Evolutionary conservation across 2,113 vertebrate genomes (phyloP).

Genomic region (Dromaius novaehollandiae): DNA sequence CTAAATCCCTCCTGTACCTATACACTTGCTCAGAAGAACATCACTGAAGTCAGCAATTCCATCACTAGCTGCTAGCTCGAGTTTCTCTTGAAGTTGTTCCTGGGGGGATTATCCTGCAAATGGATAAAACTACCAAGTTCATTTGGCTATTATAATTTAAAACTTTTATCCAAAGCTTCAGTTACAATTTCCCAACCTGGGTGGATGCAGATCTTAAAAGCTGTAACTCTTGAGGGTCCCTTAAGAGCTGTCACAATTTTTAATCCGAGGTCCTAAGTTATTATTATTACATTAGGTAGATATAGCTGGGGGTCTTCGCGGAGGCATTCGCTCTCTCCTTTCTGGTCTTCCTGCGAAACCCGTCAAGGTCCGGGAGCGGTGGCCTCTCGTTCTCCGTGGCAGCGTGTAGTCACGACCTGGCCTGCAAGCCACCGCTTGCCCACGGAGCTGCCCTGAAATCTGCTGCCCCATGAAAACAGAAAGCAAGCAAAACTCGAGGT

Average conservation of each 20-base stretch:
- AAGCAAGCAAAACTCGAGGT: neutral
- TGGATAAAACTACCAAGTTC: slow-evolving; percentile 30
- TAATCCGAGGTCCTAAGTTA: slow-evolving; percentile 3
- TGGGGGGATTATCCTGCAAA: neutral
- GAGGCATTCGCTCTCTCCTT: neutral
- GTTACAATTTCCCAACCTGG: slow-evolving; percentile 46
- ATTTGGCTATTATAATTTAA: slow-evolving; percentile 39
- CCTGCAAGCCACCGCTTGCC: neutral
- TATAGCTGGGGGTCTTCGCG: neutral
- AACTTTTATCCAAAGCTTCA: slow-evolving; percentile 49
- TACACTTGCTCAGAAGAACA: slow-evolving; percentile 1
- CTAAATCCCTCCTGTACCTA: neutral
- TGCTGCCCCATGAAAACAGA: neutral
- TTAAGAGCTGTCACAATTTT: slow-evolving; percentile 48
- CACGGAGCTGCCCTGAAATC: neutral
- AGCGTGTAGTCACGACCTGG: neutral
- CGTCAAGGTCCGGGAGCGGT: neutral
- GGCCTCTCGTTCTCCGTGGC: neutral
- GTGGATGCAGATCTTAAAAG: slow-evolving; percentile 28
- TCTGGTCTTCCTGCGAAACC: neutral
- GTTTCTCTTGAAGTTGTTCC: slow-evolving; percentile 10
- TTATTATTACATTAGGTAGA: slow-evolving; percentile 5
- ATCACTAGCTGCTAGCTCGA: neutral
- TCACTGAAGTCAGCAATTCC: slow-evolving; percentile 10
- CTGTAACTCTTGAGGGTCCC: slow-evolving; percentile 38